Evolutionary conservation across 2,113 vertebrate genomes (phyloP).

Genomic region (Pholis gunnellus): DNA sequence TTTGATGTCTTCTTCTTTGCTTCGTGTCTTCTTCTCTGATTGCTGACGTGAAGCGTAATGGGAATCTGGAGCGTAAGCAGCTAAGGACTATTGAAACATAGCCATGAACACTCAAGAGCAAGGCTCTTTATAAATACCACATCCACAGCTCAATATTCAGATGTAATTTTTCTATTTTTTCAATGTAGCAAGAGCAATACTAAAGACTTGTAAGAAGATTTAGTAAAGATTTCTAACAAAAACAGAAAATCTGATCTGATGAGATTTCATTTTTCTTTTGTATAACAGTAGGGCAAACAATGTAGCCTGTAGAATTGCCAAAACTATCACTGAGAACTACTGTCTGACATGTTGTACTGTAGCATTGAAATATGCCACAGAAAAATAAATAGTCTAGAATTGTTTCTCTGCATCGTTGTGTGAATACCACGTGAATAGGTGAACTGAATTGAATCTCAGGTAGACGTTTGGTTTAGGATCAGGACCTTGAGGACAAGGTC

Average conservation of each 20-base stretch:
- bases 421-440: slow-evolving; percentile 71
- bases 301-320: slow-evolving; percentile 76
- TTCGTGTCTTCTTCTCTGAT: slow-evolving; percentile 44
- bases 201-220: slow-evolving; percentile 71
- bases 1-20: slow-evolving; percentile 80
- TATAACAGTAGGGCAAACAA: slow-evolving; percentile 64
- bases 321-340: slow-evolving; percentile 65
- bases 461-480: slow-evolving; percentile 74
- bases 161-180: slow-evolving; percentile 81
- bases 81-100: slow-evolving; percentile 75
- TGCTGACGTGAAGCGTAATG: slow-evolving; percentile 41
- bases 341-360: slow-evolving; percentile 71
- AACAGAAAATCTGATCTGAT: slow-evolving; percentile 39
- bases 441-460: slow-evolving; percentile 80
- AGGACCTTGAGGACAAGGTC: slow-evolving; percentile 64
- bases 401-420: slow-evolving; percentile 71
- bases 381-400: slow-evolving; percentile 71
- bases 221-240: slow-evolving; percentile 67
- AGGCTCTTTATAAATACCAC: slow-evolving; percentile 69
- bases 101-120: slow-evolving; percentile 72
- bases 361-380: slow-evolving; percentile 71
- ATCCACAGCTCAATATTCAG: slow-evolving; percentile 72
- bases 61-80: slow-evolving; percentile 30
- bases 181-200: slow-evolving; percentile 85
- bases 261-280: slow-evolving; percentile 58